Percentiles rank a stretch among this genome's conserved stretches.
Conservation (phyloP, 2,797 vertebrate genomes). For the Silurus aristotelis region DNA sequence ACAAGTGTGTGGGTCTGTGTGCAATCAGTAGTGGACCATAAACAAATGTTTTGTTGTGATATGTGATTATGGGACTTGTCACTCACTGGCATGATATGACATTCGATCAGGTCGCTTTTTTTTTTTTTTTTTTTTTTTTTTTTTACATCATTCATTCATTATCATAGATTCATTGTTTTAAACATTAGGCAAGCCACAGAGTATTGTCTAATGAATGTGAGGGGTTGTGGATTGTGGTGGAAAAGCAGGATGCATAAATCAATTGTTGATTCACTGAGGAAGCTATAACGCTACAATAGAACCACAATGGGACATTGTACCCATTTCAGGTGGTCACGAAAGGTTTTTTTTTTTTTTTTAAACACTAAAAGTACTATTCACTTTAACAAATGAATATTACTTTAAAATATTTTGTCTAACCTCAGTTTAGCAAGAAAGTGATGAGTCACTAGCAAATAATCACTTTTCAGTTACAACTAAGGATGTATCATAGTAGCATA, state of each 20-base stretch:
- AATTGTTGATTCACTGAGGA: constrained; percentile 75
- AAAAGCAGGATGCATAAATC: constrained; percentile 74
- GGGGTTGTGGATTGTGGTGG: constrained; percentile 64
- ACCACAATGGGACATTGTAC: constrained; percentile 60
- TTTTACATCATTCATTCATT: background rate
- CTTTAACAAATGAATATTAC: constrained; percentile 5
- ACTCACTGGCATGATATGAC: constrained; percentile 3
- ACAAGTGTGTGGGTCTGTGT: constrained; percentile 58
- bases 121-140: background rate
- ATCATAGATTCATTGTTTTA: constrained; percentile 14
- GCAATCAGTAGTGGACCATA: constrained; percentile 43
- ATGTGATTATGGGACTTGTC: constrained; percentile 35
- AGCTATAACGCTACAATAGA: constrained; percentile 77
- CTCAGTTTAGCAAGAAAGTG: background rate
- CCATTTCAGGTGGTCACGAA: constrained; percentile 48
- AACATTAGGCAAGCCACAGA: constrained; percentile 18
- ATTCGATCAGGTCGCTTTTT: background rate
- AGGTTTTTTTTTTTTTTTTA: constrained; percentile 9
- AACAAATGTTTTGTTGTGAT: constrained; percentile 40
- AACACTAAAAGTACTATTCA: background rate
- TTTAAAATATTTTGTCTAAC: background rate
- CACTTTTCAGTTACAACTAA: background rate
- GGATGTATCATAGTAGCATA: background rate
- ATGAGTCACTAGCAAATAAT: background rate
- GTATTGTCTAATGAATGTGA: constrained; percentile 25